Evolutionary conservation across 2,888 invertebrate species (phyloP).

Genomic region (Cephus sareptanus): DNA sequence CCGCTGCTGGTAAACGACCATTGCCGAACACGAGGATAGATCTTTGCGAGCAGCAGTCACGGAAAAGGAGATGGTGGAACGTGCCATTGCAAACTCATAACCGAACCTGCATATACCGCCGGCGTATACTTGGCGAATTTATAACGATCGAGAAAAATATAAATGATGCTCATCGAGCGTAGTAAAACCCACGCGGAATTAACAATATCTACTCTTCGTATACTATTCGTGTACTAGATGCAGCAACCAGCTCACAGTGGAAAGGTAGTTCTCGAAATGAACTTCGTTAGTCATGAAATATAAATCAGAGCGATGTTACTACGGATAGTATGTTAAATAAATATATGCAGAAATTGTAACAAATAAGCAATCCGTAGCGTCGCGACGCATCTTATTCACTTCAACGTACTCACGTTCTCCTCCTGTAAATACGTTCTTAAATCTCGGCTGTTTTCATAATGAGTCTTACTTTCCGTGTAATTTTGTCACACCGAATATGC

Average conservation of each 20-base stretch:
- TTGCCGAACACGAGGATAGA: background rate
- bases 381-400: background rate
- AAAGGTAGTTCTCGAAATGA: background rate
- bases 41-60: background rate
- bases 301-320: conserved; percentile 4
- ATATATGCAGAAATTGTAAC: conserved; percentile 41
- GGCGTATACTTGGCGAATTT: background rate
- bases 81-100: background rate
- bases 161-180: background rate
- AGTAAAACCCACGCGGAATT: background rate
- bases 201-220: background rate
- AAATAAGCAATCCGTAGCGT: conserved; percentile 15
- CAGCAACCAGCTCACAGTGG: background rate
- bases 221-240: background rate
- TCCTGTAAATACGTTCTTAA: background rate
- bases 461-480: background rate
- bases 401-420: background rate
- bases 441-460: too few relatives aligned
- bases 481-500: background rate
- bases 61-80: background rate
- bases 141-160: background rate
- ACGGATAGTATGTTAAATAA: conserved; percentile 40
- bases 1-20: background rate
- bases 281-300: conserved; percentile 16
- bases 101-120: background rate